phyloP scores from a whole-genome alignment of 2,797 vertebrate species.

The Astyanax mexicanus region DNA sequence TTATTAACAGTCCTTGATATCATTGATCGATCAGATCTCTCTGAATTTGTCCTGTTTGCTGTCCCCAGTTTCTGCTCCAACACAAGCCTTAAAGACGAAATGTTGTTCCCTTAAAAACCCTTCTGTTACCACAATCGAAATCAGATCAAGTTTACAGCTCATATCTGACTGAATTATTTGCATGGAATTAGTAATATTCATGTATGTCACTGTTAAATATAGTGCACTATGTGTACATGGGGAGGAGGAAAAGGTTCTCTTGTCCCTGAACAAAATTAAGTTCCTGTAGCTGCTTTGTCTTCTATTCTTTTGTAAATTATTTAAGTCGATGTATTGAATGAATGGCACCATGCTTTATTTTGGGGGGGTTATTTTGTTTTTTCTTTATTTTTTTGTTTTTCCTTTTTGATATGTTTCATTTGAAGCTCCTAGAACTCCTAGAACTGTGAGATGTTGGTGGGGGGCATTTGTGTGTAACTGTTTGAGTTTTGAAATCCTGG shows the following conservation, averaged over 20 bases:
- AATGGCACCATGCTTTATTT: constrained; percentile 6
- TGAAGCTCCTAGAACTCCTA: neutral
- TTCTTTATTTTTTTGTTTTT: neutral
- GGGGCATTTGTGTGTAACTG: neutral
- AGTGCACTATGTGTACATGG: constrained; percentile 58
- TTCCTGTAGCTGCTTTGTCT: constrained; percentile 50
- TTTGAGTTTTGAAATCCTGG: constrained; percentile 11
- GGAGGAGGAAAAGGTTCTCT: constrained; percentile 11
- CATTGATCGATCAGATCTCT: constrained; percentile 12
- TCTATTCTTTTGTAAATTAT: constrained; percentile 42
- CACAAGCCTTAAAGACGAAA: constrained; percentile 51
- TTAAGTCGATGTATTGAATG: constrained; percentile 45
- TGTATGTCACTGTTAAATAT: constrained; percentile 53
- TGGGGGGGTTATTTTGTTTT: no score
- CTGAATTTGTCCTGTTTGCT: constrained; percentile 15
- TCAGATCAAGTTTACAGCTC: constrained; percentile 20
- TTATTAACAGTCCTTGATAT: constrained; percentile 5
- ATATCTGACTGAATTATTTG: constrained; percentile 33
- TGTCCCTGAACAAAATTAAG: constrained; percentile 24
- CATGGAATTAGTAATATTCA: constrained; percentile 44
- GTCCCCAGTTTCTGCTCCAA: constrained; percentile 15
- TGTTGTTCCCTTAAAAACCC: constrained; percentile 19
- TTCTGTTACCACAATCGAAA: constrained; percentile 9
- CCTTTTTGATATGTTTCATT: no score
- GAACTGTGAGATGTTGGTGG: neutral